Base-by-base conservation (phyloP, 2,888 invertebrate genomes). In the Carterocephalus palaemon region DNA sequence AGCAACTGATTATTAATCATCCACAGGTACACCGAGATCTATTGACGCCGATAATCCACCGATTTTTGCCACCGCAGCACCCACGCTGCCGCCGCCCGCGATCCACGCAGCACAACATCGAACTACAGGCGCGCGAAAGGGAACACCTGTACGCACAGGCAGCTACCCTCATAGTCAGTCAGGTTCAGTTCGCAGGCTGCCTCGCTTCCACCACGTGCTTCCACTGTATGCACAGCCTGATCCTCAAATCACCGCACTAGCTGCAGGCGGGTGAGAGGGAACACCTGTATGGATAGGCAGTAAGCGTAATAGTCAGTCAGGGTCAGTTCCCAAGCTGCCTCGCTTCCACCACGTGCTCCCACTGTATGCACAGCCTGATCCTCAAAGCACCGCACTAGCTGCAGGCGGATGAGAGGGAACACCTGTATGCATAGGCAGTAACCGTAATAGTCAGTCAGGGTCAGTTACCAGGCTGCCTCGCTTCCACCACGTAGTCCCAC, bases 11-110 rank as follows among this genome's bases (percentile, higher is more conserved):
- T n/a, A n/a, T n/a, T n/a, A n/a, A n/a, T n/a, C 16, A 5, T 13
- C 5, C 4, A 3, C 56, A 84, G 64, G 81, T 90, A 1, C 89
- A 91, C 63, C 88, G 88, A n/a, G 89, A 90, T 58, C 72, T 92
- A 4, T 76, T 92, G 45, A 91, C 92, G 8, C 92, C 92, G 2
- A 60, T 91, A 9, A 85, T 92, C 37, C 90, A 90, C 57, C 72
- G 87, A 8, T 88, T 89, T 69, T 63, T 91, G 52, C 87, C 85
- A 1, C 48, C 61, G 17, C 85, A 85, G 57, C 62, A 75, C 52
- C 62, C 69, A 0, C 69, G 67, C 53, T 83, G 85, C 56, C 68
- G 57, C 2, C 67, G 70, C 0, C 84, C 84, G n/a, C 69, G 80
- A 0, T 74, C 75, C 23, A 74, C 80, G 0, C 76, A 72, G 33